phyloP scores from a whole-genome alignment of 2,113 vertebrate species.

The Chauna torquata region DNA sequence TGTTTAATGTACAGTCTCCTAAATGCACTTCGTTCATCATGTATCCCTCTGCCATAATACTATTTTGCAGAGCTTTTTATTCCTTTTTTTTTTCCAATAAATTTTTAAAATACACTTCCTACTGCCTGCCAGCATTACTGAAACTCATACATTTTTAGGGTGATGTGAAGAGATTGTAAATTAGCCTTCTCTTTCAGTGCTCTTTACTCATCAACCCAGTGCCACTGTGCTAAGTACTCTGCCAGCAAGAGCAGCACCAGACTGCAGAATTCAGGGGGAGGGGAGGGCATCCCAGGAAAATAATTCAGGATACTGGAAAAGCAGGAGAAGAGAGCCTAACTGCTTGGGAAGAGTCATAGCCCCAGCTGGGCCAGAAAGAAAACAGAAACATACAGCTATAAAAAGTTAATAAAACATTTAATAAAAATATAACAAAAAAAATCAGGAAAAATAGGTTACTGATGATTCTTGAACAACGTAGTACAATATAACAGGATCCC shows the following conservation, averaged over 20 bases:
- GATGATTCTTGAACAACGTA: background rate
- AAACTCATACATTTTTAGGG: background rate
- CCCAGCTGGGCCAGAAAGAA: background rate
- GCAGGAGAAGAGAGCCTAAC: background rate
- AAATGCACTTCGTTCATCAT: background rate
- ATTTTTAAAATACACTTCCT: background rate
- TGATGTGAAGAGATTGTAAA: slow-evolving; percentile 1
- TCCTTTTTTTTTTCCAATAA: background rate
- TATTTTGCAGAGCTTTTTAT: background rate
- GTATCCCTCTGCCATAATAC: background rate
- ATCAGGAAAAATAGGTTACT: background rate
- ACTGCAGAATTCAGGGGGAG: background rate
- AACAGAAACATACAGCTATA: background rate
- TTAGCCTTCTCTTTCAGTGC: background rate
- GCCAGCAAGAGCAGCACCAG: background rate
- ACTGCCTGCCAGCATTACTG: background rate
- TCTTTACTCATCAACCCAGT: background rate
- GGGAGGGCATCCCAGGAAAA: background rate
- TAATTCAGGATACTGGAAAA: background rate
- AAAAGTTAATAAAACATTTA: background rate
- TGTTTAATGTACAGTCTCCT: background rate
- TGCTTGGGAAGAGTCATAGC: background rate
- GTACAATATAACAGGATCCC: background rate
- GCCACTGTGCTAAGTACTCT: background rate
- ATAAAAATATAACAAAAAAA: background rate